Percentiles rank a stretch among this genome's conserved stretches.
These are phyloP conservation scores for Urosaurus nigricauda DNA, from an alignment of 2,797 vertebrate genomes.

Conservation along the genomic window DNA sequence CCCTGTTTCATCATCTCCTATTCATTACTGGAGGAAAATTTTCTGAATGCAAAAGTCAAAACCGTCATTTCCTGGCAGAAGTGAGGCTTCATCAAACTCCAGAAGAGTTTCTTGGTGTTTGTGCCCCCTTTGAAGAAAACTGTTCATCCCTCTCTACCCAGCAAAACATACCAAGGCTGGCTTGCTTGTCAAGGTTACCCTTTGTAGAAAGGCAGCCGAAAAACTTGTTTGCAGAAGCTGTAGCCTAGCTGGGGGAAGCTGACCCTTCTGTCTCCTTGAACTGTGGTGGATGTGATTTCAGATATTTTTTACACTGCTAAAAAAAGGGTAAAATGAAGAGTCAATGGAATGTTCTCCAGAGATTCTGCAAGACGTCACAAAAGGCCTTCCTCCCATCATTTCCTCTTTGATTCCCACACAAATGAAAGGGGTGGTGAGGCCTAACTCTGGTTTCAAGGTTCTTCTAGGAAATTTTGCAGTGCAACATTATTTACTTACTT, in stretches of 20 bases:
- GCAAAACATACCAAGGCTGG: background rate
- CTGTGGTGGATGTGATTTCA: background rate
- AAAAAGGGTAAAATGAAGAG: background rate
- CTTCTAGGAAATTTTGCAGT: background rate
- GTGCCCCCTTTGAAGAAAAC: too few species aligned
- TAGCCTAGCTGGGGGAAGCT: background rate
- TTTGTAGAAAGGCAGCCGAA: background rate
- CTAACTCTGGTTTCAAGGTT: too few species aligned
- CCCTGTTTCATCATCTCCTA: slow-evolving; percentile 8
- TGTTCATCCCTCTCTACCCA: background rate
- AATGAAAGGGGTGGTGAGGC: background rate
- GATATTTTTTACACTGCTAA: background rate
- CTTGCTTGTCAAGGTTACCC: background rate
- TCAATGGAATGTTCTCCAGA: too few species aligned
- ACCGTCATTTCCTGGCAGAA: background rate
- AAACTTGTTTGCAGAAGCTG: background rate
- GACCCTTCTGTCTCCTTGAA: background rate
- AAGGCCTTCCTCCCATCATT: background rate
- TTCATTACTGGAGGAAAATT: background rate
- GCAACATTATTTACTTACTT: background rate
- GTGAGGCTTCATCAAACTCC: background rate
- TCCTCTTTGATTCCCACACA: background rate
- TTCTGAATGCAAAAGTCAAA: background rate
- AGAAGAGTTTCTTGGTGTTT: background rate
- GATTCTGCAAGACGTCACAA: background rate